A percentile compares a stretch with the other conserved stretches of the same genome.
Conservation (phyloP, 1,140 invertebrate genomes). For the Drosophila lacteicornis region DNA sequence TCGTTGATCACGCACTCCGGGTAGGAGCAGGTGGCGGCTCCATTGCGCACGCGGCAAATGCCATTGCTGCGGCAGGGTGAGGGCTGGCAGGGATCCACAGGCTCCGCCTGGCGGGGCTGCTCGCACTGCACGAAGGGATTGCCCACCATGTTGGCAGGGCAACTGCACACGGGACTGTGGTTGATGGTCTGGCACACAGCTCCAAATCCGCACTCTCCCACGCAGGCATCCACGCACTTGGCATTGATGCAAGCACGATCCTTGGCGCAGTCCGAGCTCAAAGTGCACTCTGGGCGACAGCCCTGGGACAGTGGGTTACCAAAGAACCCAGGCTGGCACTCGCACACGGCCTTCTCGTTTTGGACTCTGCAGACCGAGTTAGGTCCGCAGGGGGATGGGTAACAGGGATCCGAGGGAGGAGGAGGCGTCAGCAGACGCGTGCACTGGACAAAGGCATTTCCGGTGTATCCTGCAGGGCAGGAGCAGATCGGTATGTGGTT, state of each 20-base stretch:
- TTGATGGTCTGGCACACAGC: constrained; percentile 89
- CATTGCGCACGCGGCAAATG: constrained; percentile 90
- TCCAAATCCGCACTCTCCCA: constrained; percentile 88
- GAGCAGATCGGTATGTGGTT: constrained; percentile 89
- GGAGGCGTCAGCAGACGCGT: constrained; percentile 72
- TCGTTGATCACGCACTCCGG: constrained; percentile 94
- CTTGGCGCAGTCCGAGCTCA: constrained; percentile 92
- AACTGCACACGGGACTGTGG: constrained; percentile 92
- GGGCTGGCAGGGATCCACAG: constrained; percentile 90
- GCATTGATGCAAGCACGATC: constrained; percentile 91
- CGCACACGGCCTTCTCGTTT: constrained; percentile 87
- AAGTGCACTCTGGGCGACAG: constrained; percentile 92
- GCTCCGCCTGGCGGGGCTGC: constrained; percentile 69
- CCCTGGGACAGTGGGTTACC: constrained; percentile 91
- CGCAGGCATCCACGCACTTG: constrained; percentile 93
- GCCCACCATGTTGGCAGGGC: constrained; percentile 86
- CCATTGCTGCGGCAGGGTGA: constrained; percentile 93
- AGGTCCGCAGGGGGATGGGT: constrained; percentile 90
- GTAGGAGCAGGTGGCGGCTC: constrained; percentile 90
- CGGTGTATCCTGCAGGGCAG: constrained; percentile 87
- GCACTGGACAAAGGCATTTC: constrained; percentile 90
- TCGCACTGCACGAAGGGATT: constrained; percentile 92
- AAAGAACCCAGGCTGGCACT: constrained; percentile 90
- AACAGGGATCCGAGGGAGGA: constrained; percentile 87
- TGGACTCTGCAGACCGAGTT: constrained; percentile 89